phyloP scores from a whole-genome alignment of 2,797 vertebrate species.

The Epinephelus coioides region DNA sequence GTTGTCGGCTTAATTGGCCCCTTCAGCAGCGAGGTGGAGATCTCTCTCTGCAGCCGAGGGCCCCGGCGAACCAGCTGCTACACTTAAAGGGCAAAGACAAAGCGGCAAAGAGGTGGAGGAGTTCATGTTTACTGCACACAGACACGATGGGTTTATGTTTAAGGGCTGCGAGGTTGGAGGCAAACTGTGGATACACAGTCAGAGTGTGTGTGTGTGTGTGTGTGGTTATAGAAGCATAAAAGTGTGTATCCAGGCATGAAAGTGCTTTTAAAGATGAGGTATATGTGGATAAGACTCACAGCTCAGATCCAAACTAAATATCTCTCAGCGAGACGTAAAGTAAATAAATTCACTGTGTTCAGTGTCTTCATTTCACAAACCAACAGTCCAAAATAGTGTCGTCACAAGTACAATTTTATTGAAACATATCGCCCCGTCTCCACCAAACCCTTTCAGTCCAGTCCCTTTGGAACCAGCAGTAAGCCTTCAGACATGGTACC shows the following conservation, averaged over 20 bases:
- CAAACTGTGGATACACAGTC: neutral
- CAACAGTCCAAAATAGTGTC: no score
- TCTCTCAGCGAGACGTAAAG: no score
- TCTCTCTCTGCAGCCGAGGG: constrained; percentile 49
- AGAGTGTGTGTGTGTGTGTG: neutral
- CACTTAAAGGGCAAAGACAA: constrained; percentile 36
- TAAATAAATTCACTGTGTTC: no score
- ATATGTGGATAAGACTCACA: neutral
- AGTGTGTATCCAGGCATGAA: neutral
- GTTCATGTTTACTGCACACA: constrained; percentile 64
- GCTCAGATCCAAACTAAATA: no score
- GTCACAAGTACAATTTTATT: no score
- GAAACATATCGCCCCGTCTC: no score
- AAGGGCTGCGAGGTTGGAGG: constrained; percentile 15
- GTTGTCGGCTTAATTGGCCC: constrained; percentile 74
- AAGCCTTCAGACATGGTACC: no score
- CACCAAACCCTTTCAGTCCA: no score
- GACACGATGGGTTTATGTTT: constrained; percentile 29
- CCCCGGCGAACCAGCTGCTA: constrained; percentile 13
- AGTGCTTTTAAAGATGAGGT: neutral
- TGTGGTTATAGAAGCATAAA: neutral
- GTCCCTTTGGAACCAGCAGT: no score
- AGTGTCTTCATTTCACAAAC: no score
- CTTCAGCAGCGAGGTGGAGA: constrained; percentile 57
- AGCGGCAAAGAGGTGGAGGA: constrained; percentile 26